phyloP scores from a whole-genome alignment of 2,113 vertebrate species.

The Tapirus terrestris region DNA sequence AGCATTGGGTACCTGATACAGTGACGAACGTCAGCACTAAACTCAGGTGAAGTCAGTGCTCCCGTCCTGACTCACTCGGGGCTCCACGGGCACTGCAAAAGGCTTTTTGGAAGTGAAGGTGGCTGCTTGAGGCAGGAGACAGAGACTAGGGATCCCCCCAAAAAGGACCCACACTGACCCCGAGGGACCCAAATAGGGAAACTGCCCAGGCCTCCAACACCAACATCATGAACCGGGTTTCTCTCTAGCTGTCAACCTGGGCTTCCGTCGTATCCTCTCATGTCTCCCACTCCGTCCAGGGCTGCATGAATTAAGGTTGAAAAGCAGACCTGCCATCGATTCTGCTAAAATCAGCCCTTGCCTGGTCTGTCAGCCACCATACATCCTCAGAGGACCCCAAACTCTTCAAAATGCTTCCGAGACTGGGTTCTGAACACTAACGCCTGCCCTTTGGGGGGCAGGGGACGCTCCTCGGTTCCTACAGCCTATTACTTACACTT shows the following conservation, averaged over 20 bases:
- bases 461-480: background rate
- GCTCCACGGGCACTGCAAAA: accelerated
- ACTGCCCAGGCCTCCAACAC: background rate
- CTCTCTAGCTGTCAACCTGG: background rate
- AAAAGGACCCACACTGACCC: background rate
- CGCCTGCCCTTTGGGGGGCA: accelerated
- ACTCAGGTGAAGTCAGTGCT: accelerated
- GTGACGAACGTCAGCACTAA: background rate
- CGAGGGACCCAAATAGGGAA: background rate
- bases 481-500: background rate
- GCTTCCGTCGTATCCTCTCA: accelerated
- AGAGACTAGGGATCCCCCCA: background rate
- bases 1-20: background rate
- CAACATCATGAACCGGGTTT: accelerated
- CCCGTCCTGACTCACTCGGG: accelerated
- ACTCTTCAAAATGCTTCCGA: background rate
- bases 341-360: background rate
- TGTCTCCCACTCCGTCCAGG: background rate
- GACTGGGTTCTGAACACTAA: accelerated
- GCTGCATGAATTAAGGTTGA: background rate
- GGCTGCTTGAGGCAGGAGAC: background rate
- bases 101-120: background rate
- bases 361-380: too few species aligned
- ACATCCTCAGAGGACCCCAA: background rate
- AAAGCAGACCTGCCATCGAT: background rate